Evolutionary conservation across 2,797 vertebrate species (phyloP).

Genomic region (Euphonia xanthogaster): DNA sequence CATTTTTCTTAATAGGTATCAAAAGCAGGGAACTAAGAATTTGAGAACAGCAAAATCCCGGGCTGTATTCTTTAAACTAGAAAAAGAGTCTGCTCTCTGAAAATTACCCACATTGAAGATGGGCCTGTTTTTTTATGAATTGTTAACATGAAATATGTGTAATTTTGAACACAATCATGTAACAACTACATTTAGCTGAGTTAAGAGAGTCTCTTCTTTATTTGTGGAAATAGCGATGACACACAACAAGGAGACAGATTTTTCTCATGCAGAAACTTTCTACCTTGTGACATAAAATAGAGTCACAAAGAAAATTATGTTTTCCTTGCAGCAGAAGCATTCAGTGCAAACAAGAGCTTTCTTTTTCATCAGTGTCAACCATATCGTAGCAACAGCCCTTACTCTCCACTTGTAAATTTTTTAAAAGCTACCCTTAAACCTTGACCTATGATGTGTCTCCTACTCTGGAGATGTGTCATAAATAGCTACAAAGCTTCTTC

Average conservation of each 20-base stretch:
- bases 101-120: not conserved
- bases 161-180: not conserved
- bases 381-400: not conserved
- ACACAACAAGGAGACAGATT: not conserved
- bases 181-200: not conserved
- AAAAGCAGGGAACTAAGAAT: not conserved
- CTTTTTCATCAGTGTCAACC: not conserved
- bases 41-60: not conserved
- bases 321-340: not conserved
- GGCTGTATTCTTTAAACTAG: not conserved
- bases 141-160: not conserved
- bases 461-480: not conserved
- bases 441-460: not conserved
- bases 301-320: not conserved
- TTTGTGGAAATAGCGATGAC: not conserved
- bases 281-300: not conserved
- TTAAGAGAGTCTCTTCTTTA: constrained; percentile 24
- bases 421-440: not conserved
- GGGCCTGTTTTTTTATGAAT: not conserved
- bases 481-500: not conserved
- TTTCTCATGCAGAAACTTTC: not conserved
- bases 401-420: not conserved
- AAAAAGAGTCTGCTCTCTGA: not conserved
- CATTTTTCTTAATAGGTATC: not conserved
- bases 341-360: not conserved